Conservation (phyloP, 2,113 vertebrate genomes). For the Notarius quadriscutis region DNA sequence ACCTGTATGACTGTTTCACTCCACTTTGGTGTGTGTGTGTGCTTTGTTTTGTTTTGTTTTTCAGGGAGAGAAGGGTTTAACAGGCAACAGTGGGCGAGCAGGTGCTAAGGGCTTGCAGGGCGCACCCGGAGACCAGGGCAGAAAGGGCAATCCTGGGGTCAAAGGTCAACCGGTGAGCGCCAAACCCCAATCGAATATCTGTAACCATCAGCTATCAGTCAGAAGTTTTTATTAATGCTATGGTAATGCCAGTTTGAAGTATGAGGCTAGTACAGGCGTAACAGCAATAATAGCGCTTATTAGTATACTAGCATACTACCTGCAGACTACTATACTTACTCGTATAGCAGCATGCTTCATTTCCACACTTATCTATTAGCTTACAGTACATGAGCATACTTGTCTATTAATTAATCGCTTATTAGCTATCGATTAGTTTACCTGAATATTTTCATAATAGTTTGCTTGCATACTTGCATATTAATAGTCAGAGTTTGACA, state of each 20-base stretch:
- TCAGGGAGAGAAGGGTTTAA: constrained; percentile 87
- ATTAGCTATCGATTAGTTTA: not conserved
- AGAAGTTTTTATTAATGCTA: not conserved
- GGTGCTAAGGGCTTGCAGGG: constrained; percentile 83
- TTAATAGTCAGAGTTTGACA: not conserved
- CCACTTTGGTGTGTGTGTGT: not conserved
- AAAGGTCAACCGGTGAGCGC: constrained; percentile 85
- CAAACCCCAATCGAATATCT: too few species aligned
- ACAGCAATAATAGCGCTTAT: not conserved
- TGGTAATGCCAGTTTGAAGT: not conserved
- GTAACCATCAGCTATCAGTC: not conserved
- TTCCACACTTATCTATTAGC: not conserved
- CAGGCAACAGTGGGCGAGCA: constrained; percentile 79
- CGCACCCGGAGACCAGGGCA: constrained; percentile 85
- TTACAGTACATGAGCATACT: not conserved
- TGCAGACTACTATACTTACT: not conserved
- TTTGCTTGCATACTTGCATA: not conserved
- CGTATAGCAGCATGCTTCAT: not conserved
- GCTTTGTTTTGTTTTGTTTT: not conserved
- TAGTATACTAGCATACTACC: not conserved
- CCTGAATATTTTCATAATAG: not conserved
- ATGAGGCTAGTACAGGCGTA: not conserved
- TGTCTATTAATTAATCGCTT: not conserved
- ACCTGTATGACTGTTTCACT: not conserved
- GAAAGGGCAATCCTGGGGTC: constrained; percentile 75